Percentiles rank a stretch among this genome's conserved stretches.
Evolutionary conservation across 2,888 invertebrate genomes (phyloP).

Genomic region (Desoria tigrina): DNA sequence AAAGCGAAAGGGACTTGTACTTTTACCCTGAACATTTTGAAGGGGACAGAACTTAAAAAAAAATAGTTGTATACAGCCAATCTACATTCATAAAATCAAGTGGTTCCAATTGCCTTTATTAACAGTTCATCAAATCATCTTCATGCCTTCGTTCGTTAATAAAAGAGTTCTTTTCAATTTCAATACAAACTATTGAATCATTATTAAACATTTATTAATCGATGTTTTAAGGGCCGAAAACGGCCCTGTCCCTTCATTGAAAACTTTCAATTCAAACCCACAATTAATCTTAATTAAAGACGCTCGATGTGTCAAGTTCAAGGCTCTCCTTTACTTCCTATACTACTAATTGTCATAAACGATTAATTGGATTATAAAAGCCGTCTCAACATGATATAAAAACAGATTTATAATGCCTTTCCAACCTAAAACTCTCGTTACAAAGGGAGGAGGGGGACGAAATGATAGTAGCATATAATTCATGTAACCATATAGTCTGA

Average conservation of each 20-base stretch:
- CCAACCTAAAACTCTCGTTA: too few species aligned
- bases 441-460: too few species aligned
- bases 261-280: background rate
- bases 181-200: background rate
- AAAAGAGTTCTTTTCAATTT: conserved; percentile 13
- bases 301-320: conserved; percentile 2
- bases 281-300: conserved; percentile 4
- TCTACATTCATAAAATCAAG: conserved; percentile 41
- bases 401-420: too few species aligned
- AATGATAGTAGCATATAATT: too few species aligned
- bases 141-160: conserved; percentile 31
- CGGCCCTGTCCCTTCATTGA: background rate
- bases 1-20: too few species aligned
- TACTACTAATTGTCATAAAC: background rate
- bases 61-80: background rate
- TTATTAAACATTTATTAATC: conserved; percentile 2
- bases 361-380: conserved; percentile 11
- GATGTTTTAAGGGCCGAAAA: background rate
- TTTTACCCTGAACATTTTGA: too few species aligned
- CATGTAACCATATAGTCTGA: too few species aligned
- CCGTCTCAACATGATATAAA: background rate
- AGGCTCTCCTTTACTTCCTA: background rate
- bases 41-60: too few species aligned
- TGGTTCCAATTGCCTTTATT: conserved; percentile 44
- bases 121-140: conserved; percentile 41